Evolutionary conservation across 2,888 invertebrate species (phyloP), one percentile per base, ranked within the genome.

Genomic region (Atrina japonica): DNA sequence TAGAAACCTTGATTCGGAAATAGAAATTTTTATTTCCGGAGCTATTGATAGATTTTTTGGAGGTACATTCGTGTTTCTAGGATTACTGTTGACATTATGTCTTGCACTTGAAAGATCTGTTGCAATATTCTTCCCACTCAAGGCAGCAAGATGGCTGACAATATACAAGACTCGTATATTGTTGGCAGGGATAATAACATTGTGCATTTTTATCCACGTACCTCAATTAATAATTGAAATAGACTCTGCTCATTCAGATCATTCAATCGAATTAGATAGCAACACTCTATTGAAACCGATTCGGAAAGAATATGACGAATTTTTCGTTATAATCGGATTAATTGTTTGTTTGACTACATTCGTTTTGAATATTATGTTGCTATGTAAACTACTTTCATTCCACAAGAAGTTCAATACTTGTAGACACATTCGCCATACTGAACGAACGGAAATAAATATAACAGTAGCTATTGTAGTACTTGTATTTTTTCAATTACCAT

Each of bases 401-500:
- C 41, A 61, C 41, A 61, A 49, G 23, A 30, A 18, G 16, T 49
- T 61, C 30, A 25, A 49, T 30, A 18, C 27, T 21, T 61, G 61
- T 23, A 60, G 45, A 35, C 67, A 67, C 45, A 43, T 35, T 23
- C 40, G 43, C 30, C 50, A 35, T n/a, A 41, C 53, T 16, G 45
- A 67, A 14, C 49, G 67, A 7, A 67, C 29, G 14, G 67, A 67
- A 60, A 41, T 60, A 11, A 67, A 67, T 21, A 43, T 67, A 7
- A 52, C 67, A 6, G 43, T 60, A n/a, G 52, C 60, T 2, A 60
- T 60, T n/a, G 60, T 60, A n/a, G 67, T 60, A n/a, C 50, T 67
- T n/a, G 43, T 67, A 35, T 67, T 67, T 45, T 67, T 67, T 43
- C 67, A 67, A 30, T 50, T 67, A 21, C 67, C 67, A 21, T 60